Percentiles rank a stretch among this genome's conserved stretches.
Evolutionary conservation across 2,888 invertebrate species (phyloP).

Genomic region (Eupithecia dodoneata): DNA sequence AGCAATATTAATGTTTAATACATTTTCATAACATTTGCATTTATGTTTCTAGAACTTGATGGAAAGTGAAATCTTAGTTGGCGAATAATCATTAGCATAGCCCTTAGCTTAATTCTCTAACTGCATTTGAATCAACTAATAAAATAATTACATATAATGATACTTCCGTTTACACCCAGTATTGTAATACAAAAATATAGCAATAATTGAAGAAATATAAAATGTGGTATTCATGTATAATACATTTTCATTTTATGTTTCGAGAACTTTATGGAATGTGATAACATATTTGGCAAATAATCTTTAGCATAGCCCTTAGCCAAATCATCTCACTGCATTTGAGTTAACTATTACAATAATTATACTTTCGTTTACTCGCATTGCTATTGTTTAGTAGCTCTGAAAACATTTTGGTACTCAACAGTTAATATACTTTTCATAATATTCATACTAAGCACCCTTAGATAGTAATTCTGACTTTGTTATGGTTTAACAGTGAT

Average conservation of each 20-base stretch:
- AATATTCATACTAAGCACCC: constrained; percentile 26
- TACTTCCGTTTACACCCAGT: constrained; percentile 15
- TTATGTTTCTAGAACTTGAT: constrained; percentile 46
- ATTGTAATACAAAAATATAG: no score
- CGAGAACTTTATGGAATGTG: constrained; percentile 47
- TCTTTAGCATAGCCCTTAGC: constrained; percentile 42
- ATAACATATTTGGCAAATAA: constrained; percentile 49
- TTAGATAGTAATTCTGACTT: constrained; percentile 2
- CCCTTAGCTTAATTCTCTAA: constrained; percentile 43
- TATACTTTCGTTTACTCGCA: constrained; percentile 17
- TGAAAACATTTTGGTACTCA: constrained; percentile 13
- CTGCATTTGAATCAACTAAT: constrained; percentile 40
- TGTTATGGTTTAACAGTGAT: constrained; percentile 13
- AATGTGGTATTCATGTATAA: constrained; percentile 39
- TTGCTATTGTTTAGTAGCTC: constrained; percentile 17
- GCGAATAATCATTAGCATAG: constrained; percentile 46
- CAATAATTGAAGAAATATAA: no score
- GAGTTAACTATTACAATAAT: constrained; percentile 39
- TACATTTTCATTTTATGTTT: constrained; percentile 50
- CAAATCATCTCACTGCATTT: constrained; percentile 42
- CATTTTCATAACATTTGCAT: constrained; percentile 52
- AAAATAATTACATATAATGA: constrained; percentile 31
- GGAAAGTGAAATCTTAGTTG: constrained; percentile 49
- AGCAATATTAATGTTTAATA: constrained; percentile 45
- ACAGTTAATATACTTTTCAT: constrained; percentile 5